These are phyloP conservation scores for Ammodytes dubius DNA, from an alignment of 2,113 vertebrate species.

Conservation along the genomic window DNA sequence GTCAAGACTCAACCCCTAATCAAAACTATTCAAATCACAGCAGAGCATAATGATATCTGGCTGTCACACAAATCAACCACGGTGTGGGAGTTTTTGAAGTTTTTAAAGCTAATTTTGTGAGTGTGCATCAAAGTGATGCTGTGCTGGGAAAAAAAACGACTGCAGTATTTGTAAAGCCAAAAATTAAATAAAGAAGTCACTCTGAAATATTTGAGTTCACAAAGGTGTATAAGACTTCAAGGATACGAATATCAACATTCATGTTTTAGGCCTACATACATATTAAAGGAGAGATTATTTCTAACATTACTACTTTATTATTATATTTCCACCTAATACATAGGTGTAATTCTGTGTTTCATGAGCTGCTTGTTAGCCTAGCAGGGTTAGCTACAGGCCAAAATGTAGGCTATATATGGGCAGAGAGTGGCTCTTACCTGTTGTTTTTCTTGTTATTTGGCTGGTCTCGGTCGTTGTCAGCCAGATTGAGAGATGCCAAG, in stretches of 20 bases:
- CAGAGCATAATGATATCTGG: neutral
- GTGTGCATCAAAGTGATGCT: neutral
- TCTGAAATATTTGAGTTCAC: neutral
- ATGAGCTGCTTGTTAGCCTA: neutral
- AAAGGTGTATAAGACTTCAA: too few relatives aligned
- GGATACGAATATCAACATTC: too few relatives aligned
- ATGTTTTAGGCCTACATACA: too few relatives aligned
- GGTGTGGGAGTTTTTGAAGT: neutral
- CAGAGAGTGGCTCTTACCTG: conserved; percentile 84
- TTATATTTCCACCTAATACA: neutral
- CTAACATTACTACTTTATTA: neutral
- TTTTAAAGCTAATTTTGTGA: neutral
- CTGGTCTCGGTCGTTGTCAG: conserved; percentile 90
- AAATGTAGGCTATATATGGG: neutral
- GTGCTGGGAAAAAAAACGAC: neutral
- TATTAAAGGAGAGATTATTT: too few relatives aligned
- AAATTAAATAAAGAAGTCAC: neutral
- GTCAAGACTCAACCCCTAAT: neutral
- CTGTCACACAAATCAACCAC: neutral
- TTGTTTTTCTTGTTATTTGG: conserved; percentile 93
- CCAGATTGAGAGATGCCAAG: conserved; percentile 94
- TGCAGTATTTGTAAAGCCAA: neutral
- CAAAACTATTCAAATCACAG: neutral
- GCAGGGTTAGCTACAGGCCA: neutral
- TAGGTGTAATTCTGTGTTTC: neutral